Evolutionary conservation across 2,797 vertebrate genomes (phyloP).

Genomic region (Lutjanus argentimaculatus): DNA sequence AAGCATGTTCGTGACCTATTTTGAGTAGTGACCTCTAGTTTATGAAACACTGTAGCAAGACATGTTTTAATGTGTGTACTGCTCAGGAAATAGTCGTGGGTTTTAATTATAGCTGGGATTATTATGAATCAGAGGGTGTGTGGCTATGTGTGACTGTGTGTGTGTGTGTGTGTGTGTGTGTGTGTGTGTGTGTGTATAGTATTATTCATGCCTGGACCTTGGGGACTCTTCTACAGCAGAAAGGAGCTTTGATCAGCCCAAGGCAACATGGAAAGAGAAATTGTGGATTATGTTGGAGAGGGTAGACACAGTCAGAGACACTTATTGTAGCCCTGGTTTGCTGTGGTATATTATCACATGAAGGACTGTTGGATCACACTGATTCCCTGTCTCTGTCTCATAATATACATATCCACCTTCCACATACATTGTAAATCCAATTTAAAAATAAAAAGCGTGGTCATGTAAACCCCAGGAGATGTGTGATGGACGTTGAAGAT

Average conservation of each 20-base stretch:
- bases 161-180: not conserved
- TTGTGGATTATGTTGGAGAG: slow-evolving; percentile 19
- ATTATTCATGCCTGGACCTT: slow-evolving; percentile 28
- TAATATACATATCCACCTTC: not conserved
- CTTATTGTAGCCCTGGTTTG: not conserved
- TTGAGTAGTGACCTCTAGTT: slow-evolving; percentile 43
- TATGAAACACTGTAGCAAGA: slow-evolving; percentile 32
- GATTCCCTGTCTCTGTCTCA: slow-evolving; percentile 5
- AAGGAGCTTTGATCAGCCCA: slow-evolving; percentile 61
- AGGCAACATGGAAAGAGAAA: slow-evolving; percentile 46
- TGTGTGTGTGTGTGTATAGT: not conserved
- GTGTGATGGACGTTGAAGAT: slow-evolving; percentile 28
- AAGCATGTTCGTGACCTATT: slow-evolving; percentile 20
- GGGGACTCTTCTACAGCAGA: slow-evolving; percentile 35
- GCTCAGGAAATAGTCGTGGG: slow-evolving; percentile 25
- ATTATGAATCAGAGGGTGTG: slow-evolving; percentile 36
- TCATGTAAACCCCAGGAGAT: slow-evolving; percentile 31
- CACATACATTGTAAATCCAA: slow-evolving; percentile 1
- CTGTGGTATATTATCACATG: slow-evolving; percentile 2
- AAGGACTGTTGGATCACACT: not conserved
- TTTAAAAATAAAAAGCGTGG: slow-evolving; percentile 27
- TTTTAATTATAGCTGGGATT: slow-evolving; percentile 51
- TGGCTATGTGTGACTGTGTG: not conserved
- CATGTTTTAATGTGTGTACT: slow-evolving; percentile 28
- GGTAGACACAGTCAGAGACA: not conserved